Percentiles rank a stretch among this genome's conserved stretches.
Conservation (phyloP, 2,113 vertebrate genomes). For the Syngnathus typhle region DNA sequence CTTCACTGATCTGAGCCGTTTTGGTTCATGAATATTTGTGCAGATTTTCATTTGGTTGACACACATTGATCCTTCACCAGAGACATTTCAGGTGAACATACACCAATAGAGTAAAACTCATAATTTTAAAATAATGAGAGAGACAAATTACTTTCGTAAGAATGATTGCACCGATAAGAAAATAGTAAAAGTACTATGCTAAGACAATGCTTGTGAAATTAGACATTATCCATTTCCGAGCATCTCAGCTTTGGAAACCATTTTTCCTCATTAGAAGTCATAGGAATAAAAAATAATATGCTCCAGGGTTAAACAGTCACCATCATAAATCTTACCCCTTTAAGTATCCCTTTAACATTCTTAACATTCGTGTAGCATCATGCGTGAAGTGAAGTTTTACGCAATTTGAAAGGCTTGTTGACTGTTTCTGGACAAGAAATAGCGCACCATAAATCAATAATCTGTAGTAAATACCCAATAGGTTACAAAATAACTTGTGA, state of each 20-base stretch:
- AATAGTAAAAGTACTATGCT: background rate
- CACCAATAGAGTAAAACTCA: background rate
- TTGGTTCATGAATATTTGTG: constrained; percentile 29
- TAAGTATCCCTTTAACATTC: background rate
- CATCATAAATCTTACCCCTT: background rate
- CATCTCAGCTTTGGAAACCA: background rate
- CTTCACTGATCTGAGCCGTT: constrained; percentile 11
- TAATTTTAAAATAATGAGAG: background rate
- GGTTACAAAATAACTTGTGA: too few relatives aligned
- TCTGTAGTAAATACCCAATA: too few relatives aligned
- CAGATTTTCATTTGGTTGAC: constrained; percentile 30
- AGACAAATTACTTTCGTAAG: background rate
- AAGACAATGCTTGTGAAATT: background rate
- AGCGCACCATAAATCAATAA: background rate
- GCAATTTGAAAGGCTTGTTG: background rate
- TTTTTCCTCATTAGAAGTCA: background rate
- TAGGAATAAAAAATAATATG: background rate
- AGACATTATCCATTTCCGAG: background rate
- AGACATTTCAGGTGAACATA: background rate
- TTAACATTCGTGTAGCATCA: background rate
- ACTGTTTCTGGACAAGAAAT: too few relatives aligned
- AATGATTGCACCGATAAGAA: background rate
- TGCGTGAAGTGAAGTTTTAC: background rate
- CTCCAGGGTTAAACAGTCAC: background rate
- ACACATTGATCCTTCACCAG: constrained; percentile 20